Evolutionary conservation across 2,797 vertebrate species (phyloP).

Genomic region (Oreochromis mossambicus): DNA sequence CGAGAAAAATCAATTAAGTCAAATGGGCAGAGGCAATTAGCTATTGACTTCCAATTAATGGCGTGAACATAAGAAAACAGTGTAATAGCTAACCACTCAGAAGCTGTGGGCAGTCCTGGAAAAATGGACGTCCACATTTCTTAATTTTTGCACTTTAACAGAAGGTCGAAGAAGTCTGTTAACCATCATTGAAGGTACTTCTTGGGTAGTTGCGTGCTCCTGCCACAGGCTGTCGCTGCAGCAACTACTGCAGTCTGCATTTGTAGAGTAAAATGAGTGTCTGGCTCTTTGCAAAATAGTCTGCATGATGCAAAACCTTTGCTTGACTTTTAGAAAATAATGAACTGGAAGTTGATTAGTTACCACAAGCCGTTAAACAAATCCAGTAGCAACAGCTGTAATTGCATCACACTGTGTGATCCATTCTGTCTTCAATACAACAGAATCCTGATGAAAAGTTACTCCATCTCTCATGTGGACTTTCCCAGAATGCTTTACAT

Average conservation of each 20-base stretch:
- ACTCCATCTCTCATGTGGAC: background rate
- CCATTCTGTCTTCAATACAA: background rate
- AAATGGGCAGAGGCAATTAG: slow-evolving; percentile 23
- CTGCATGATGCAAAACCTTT: background rate
- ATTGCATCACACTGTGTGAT: background rate
- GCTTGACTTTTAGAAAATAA: background rate
- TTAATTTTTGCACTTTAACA: background rate
- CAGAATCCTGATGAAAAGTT: background rate
- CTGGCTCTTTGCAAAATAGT: background rate
- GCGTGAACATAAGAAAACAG: background rate
- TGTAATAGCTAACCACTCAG: too few relatives aligned
- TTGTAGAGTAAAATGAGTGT: slow-evolving; percentile 37
- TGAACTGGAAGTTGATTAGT: background rate
- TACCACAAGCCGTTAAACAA: background rate
- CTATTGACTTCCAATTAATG: background rate
- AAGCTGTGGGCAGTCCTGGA: background rate
- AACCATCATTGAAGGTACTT: background rate
- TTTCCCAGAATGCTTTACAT: background rate
- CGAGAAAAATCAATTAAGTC: slow-evolving; percentile 30
- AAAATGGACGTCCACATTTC: rapidly evolving
- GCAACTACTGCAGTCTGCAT: background rate
- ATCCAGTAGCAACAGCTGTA: background rate
- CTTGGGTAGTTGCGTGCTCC: background rate
- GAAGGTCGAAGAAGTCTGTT: background rate
- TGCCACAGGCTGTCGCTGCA: slow-evolving; percentile 33